A percentile compares a stretch with the other conserved stretches of the same genome.
Evolutionary conservation across 2,113 vertebrate species (phyloP).

Genomic region (Tragulus kanchil): DNA sequence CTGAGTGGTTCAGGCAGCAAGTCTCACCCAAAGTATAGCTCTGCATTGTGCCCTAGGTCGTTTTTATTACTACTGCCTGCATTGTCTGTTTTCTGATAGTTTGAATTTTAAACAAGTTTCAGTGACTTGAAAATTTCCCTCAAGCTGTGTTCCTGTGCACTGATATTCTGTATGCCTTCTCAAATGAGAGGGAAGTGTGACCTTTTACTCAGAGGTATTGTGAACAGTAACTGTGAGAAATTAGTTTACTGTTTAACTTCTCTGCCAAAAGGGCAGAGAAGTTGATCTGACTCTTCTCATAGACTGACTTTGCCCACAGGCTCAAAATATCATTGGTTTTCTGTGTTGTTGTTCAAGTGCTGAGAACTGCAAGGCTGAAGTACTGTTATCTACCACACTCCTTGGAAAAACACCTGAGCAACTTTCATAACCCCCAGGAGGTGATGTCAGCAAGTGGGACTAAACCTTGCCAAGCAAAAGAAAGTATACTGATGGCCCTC

Average conservation of each 20-base stretch:
- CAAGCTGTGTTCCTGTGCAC: background rate
- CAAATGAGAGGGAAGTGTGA: background rate
- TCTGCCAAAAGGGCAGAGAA: background rate
- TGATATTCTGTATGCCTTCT: background rate
- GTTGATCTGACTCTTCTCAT: background rate
- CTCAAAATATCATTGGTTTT: background rate
- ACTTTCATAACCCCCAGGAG: background rate
- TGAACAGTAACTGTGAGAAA: background rate
- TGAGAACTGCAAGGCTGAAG: background rate
- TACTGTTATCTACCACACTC: background rate
- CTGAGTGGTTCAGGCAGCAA: background rate
- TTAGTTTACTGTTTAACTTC: background rate
- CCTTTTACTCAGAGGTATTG: background rate
- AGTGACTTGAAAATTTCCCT: background rate
- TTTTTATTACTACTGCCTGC: background rate
- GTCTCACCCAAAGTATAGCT: background rate
- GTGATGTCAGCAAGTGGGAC: background rate
- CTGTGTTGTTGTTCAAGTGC: background rate
- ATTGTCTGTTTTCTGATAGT: background rate
- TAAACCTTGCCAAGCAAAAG: background rate
- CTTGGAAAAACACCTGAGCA: constrained; percentile 34
- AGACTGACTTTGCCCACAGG: background rate
- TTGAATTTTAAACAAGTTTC: constrained; percentile 23
- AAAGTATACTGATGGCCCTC: background rate
- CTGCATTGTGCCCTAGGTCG: background rate